Evolutionary conservation across 2,888 invertebrate genomes (phyloP).

Genomic region (Flexamia atlantica): DNA sequence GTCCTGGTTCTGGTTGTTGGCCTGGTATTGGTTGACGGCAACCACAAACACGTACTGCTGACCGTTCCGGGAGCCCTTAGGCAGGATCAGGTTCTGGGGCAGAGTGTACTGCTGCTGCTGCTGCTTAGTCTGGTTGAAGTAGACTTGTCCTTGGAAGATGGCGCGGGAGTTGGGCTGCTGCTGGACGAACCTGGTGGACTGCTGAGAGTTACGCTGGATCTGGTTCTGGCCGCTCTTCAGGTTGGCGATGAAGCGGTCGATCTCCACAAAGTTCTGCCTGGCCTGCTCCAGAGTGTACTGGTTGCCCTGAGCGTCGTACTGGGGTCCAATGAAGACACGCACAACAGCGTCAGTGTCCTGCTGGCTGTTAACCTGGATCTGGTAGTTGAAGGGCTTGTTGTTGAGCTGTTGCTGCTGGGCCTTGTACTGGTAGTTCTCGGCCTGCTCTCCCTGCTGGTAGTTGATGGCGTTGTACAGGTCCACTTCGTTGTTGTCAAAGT

Average conservation of each 20-base stretch:
- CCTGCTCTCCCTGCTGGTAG: slow-evolving; percentile 59
- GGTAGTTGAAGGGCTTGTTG: slow-evolving; percentile 81
- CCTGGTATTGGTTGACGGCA: slow-evolving; percentile 75
- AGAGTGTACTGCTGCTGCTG: slow-evolving; percentile 67
- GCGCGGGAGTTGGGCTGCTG: slow-evolving; percentile 82
- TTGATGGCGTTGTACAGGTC: slow-evolving; percentile 81
- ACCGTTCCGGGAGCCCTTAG: slow-evolving; percentile 67
- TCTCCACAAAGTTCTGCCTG: slow-evolving; percentile 81
- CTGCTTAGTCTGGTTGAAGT: slow-evolving; percentile 51
- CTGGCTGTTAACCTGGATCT: slow-evolving; percentile 78
- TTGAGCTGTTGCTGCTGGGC: slow-evolving; percentile 82
- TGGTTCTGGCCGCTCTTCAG: slow-evolving; percentile 82
- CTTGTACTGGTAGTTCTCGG: slow-evolving; percentile 67
- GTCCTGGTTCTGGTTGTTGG: slow-evolving; percentile 74
- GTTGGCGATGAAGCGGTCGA: slow-evolving; percentile 81
- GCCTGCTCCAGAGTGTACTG: slow-evolving; percentile 70
- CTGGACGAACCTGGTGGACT: slow-evolving; percentile 80
- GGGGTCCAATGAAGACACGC: slow-evolving; percentile 84
- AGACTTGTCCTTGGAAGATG: slow-evolving; percentile 65
- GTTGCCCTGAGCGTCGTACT: slow-evolving; percentile 81
- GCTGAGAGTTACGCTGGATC: slow-evolving; percentile 82
- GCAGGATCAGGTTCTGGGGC: slow-evolving; percentile 69
- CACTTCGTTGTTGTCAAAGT: slow-evolving; percentile 83
- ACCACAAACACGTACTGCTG: slow-evolving; percentile 76
- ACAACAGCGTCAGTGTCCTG: slow-evolving; percentile 80